Conservation (phyloP, 1,140 invertebrate genomes). For the Eumaeus atala region DNA sequence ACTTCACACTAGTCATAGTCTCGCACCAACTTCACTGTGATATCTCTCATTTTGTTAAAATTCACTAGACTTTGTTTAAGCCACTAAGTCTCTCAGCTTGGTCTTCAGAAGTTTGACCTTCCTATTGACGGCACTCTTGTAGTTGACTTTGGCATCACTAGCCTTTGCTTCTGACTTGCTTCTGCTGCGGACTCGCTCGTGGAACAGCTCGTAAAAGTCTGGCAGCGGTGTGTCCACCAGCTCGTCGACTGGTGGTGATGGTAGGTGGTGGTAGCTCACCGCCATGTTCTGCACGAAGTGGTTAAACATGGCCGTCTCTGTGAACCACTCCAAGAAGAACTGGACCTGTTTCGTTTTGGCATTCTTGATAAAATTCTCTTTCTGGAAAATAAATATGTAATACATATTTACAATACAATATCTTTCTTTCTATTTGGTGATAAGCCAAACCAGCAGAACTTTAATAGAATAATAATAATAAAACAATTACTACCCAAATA, state of each 20-base stretch:
- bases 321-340: constrained; percentile 88
- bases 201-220: constrained; percentile 63
- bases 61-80: constrained; percentile 25
- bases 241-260: constrained; percentile 18
- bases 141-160: constrained; percentile 39
- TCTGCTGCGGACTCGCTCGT: constrained; percentile 48
- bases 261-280: constrained; percentile 20
- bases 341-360: constrained; percentile 77
- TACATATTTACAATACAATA: background rate
- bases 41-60: background rate
- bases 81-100: constrained; percentile 64
- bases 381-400: constrained; percentile 65
- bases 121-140: constrained; percentile 61
- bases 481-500: too few relatives aligned
- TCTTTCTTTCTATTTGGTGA: too few relatives aligned
- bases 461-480: too few relatives aligned
- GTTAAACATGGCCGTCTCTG: constrained; percentile 87
- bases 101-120: constrained; percentile 62
- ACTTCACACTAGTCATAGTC: too few relatives aligned
- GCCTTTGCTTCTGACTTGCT: constrained; percentile 29
- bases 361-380: constrained; percentile 77
- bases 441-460: too few relatives aligned
- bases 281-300: constrained; percentile 65
- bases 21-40: too few relatives aligned
- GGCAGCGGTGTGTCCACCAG: constrained; percentile 53